phyloP scores from a whole-genome alignment of 2,797 vertebrate genomes.

The Acridotheres tristis region DNA sequence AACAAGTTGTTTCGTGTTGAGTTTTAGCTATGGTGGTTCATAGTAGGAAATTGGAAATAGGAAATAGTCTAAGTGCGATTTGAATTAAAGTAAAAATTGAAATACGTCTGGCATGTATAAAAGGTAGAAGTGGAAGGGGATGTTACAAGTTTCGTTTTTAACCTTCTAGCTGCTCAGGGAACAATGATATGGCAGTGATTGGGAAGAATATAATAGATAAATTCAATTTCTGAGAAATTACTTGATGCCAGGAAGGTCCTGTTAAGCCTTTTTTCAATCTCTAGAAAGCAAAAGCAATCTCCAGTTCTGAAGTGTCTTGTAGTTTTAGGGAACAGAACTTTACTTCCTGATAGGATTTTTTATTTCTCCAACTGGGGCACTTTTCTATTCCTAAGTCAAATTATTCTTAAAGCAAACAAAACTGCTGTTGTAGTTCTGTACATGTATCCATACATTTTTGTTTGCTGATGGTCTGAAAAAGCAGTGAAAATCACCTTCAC shows the following conservation, averaged over 20 bases:
- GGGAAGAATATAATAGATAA: neutral
- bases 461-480: neutral
- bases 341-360: neutral
- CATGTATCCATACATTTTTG: neutral
- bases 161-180: neutral
- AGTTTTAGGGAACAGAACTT: neutral
- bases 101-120: neutral
- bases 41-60: neutral
- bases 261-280: neutral
- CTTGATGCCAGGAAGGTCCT: neutral
- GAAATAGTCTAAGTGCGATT: neutral
- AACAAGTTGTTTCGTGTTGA: neutral
- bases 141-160: neutral
- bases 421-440: neutral
- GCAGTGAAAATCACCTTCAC: neutral
- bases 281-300: neutral
- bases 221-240: neutral
- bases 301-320: neutral
- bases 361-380: neutral
- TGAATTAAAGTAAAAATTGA: neutral
- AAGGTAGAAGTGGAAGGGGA: neutral
- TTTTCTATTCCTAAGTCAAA: neutral
- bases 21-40: neutral
- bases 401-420: neutral
- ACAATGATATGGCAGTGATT: neutral